Evolutionary conservation across 1,140 invertebrate species (phyloP), one percentile per base, ranked within the genome.

Genomic region (Bombus consobrinus): DNA sequence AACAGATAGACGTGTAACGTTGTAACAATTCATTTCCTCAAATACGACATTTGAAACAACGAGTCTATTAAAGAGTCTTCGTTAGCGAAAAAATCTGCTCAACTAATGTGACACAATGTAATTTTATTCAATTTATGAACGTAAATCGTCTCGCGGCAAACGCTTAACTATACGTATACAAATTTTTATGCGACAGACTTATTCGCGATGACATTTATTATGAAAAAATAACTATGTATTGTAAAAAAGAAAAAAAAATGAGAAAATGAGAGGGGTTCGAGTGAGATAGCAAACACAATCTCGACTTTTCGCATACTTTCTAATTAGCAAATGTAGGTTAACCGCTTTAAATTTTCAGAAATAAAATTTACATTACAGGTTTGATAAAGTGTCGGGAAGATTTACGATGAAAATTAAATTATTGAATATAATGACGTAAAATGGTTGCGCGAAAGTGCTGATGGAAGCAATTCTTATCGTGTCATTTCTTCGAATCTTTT

Each of bases 321-420:
- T 83, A 76, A 83, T 76, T 83, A 53, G 34, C 8, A 62, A 76
- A 83, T 53, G 32, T 53, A 32, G 62, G 62, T 76, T 62, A 73
- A 81, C 22, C 37, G 4, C 32, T 71, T 41, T 25, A 37, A 53
- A 74, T 83, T 57, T 41, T 32, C 32, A 12, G 15, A 32, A 66
- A 39, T 68, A n/a, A 73, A 66, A 66, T 76, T 39, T n/a, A 5
- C 25, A n/a, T 37, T 13, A 75, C 6, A 53, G 32, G 9, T 28
- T n/a, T 12, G 74, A 64, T 37, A 32, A 53, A 37, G n/a, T n/a
- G 8, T 13, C 41, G 32, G 18, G 8, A 13, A 39, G 43, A 71
- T 57, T 59, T 39, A 32, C 68, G 41, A 39, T 39, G 41, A 39
- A 22, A 74, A 64, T 66, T 64, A 9, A 28, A 47, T 64, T 22